Percentiles rank a stretch among this genome's conserved stretches.
phyloP scores from a whole-genome alignment of 1,140 invertebrate genomes.

The Drosophila aff. region DNA sequence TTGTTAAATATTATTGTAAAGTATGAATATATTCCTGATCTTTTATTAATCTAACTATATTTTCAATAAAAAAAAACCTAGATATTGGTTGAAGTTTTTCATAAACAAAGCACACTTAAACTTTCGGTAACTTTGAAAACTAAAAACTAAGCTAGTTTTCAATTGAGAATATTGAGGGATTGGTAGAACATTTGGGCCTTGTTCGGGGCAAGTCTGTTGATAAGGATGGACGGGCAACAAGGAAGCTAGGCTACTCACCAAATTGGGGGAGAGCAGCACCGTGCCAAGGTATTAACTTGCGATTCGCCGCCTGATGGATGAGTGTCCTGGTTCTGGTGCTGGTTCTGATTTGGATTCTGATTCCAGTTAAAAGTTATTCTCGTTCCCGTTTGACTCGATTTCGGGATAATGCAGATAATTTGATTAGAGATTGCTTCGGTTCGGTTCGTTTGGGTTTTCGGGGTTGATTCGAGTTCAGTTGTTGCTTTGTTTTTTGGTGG shows the following conservation, averaged over 20 bases:
- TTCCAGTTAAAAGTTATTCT: conserved; percentile 21
- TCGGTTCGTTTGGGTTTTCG: conserved; percentile 2
- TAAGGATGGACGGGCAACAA: conserved; percentile 35
- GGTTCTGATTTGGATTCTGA: background rate
- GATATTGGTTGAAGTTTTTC: background rate
- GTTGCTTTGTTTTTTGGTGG: conserved; percentile 39
- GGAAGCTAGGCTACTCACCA: conserved; percentile 33
- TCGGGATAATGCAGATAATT: conserved; percentile 30
- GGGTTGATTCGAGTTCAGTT: conserved; percentile 36
- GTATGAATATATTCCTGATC: background rate
- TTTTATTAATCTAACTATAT: background rate
- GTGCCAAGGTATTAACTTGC: background rate
- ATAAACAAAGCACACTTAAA: background rate
- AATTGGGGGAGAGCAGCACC: background rate
- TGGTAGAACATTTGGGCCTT: background rate
- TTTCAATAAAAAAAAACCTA: background rate
- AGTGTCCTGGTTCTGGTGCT: background rate
- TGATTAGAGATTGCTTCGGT: conserved; percentile 20
- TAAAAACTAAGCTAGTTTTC: background rate
- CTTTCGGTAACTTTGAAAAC: conserved; percentile 7
- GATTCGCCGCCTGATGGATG: conserved; percentile 23
- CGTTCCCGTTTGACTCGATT: background rate
- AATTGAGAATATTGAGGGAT: background rate
- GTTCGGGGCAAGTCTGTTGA: background rate
- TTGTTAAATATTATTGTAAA: background rate